Evolutionary conservation across 2,888 invertebrate species (phyloP).

Genomic region (Nephrotoma flavescens): DNA sequence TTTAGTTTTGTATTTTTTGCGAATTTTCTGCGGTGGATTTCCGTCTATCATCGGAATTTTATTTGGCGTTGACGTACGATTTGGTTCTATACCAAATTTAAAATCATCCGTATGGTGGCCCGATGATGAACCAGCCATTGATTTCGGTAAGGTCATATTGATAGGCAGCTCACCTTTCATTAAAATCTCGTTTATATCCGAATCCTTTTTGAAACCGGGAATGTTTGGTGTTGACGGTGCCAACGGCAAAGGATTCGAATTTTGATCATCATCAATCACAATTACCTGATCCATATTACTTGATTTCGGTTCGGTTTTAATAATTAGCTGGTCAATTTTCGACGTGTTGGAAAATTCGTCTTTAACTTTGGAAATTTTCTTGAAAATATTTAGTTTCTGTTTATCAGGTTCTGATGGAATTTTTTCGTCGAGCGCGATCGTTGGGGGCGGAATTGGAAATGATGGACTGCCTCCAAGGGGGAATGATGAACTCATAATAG

Average conservation of each 20-base stretch:
- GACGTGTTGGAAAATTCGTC: conserved; percentile 22
- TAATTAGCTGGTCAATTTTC: background rate
- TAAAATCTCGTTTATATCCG: background rate
- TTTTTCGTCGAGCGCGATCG: conserved; percentile 28
- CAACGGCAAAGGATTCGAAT: background rate
- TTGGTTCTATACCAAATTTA: background rate
- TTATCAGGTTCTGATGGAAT: conserved; percentile 66
- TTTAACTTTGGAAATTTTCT: conserved; percentile 63
- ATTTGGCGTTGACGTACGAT: background rate
- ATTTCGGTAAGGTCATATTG: conserved; percentile 8
- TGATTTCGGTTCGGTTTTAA: background rate
- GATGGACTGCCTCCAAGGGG: background rate
- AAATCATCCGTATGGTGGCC: background rate
- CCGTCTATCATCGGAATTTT: background rate
- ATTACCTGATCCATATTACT: conserved; percentile 33
- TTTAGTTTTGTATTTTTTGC: conserved; percentile 1
- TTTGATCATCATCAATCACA: conserved; percentile 33
- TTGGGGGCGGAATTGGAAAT: background rate
- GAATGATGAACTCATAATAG: background rate
- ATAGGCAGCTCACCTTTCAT: conserved; percentile 9
- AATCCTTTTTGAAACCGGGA: background rate
- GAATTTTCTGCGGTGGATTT: background rate
- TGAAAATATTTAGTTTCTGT: conserved; percentile 75
- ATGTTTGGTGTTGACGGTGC: background rate
- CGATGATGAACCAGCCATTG: background rate